Base-by-base conservation (phyloP, 2,888 invertebrate species). In the Anorthoa munda region DNA sequence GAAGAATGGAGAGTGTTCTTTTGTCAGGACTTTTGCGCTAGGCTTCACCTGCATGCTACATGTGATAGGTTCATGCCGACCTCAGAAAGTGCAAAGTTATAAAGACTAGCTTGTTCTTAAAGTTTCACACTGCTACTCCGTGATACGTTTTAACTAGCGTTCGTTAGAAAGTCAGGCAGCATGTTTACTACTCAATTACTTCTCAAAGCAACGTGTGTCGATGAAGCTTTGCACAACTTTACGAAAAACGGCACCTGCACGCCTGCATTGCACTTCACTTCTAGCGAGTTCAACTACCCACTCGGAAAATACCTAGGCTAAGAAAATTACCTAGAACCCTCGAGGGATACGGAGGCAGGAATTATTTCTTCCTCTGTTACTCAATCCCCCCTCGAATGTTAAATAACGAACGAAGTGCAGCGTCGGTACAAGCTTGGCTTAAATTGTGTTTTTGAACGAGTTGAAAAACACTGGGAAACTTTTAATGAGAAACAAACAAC, bases 151-250 rank as follows among this genome's bases (percentile, higher is more conserved):
- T 73, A 84, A 81, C 77, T 74, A 61, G 59, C 72, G 74, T 75
- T 80, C 72, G 67, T 85, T 75, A 72, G 69, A 82, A 74, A 83
- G 74, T 64, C 76, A 63, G 59, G 48, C 61, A 70, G 50, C 70
- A 61, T 83, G 72, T 85, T 79, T 83, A 73, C 72, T 70, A 39
- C 75, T 85, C 83, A 79, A 83, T 82, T 85, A 85, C 83, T 76
- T 75, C 76, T 82, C 70, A 79, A 82, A 85, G 83, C 71, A 71
- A 68, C 67, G 76, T 69, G 56, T 72, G 74, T 71, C 75, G 72
- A 70, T 74, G 61, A 58, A 77, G 85, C 77, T 79, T 73, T 55
- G 45, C 64, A 26, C 23, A 84, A 75, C 69, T 81, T 84, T 39
- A 58, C 61, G 59, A 55, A 83, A 73, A 83, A 65, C 67, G 65